Conservation (phyloP, 2,888 invertebrate genomes). For the Drosophila yooni region DNA sequence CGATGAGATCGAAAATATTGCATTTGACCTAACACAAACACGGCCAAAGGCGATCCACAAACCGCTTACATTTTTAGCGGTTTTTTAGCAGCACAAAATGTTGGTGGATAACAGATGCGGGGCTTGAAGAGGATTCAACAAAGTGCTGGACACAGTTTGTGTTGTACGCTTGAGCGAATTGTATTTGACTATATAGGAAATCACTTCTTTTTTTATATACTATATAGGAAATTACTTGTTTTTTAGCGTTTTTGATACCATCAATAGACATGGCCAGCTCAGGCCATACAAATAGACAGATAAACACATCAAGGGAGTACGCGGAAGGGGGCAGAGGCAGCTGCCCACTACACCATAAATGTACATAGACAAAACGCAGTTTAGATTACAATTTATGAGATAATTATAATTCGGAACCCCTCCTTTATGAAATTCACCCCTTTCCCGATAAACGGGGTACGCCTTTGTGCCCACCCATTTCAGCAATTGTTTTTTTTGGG, state of each 20-base stretch:
- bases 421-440: not conserved
- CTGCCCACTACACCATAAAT: not conserved
- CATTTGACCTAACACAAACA: slow-evolving; percentile 38
- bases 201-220: not conserved
- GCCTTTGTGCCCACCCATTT: not conserved
- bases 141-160: slow-evolving; percentile 28
- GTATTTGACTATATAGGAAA: slow-evolving; percentile 32
- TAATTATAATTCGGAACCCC: not conserved
- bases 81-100: slow-evolving; percentile 33
- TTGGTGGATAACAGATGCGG: slow-evolving; percentile 27
- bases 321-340: not conserved
- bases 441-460: not conserved
- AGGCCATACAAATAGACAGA: not conserved
- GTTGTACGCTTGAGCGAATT: slow-evolving; percentile 17
- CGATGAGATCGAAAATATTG: slow-evolving; percentile 76
- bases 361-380: not conserved
- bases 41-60: slow-evolving; percentile 25
- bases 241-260: slow-evolving; percentile 10
- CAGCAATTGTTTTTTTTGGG: not conserved
- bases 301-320: not conserved
- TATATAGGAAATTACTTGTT: slow-evolving; percentile 19
- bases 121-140: slow-evolving; percentile 5
- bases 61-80: slow-evolving; percentile 63
- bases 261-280: not conserved
- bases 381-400: not conserved